Conservation (phyloP, 2,113 vertebrate species). For the Lampris megalopsis region DNA sequence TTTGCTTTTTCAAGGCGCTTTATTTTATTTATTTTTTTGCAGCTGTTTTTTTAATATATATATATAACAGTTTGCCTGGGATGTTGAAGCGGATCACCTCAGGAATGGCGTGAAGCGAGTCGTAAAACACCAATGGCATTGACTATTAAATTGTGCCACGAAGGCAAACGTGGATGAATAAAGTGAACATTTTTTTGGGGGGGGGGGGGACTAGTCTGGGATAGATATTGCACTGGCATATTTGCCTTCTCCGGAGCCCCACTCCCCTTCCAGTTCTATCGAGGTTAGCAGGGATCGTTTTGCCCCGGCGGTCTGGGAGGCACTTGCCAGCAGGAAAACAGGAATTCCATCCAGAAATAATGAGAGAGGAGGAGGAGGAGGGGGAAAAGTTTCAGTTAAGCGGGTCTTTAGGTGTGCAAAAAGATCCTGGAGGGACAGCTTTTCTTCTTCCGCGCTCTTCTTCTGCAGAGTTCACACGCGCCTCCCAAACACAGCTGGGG, state of each 20-base stretch:
- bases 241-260: constrained; percentile 31
- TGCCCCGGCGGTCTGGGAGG: background rate
- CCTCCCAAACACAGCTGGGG: constrained; percentile 60
- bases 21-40: constrained; percentile 48
- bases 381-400: constrained; percentile 44
- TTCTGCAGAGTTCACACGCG: constrained; percentile 45
- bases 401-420: constrained; percentile 47
- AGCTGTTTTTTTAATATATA: constrained; percentile 45
- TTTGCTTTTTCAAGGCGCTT: constrained; percentile 63
- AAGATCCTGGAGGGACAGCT: constrained; percentile 41
- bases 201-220: constrained; percentile 29
- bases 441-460: background rate
- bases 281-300: constrained; percentile 13
- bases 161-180: constrained; percentile 56
- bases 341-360: constrained; percentile 54
- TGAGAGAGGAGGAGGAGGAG: constrained; percentile 4
- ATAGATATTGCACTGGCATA: constrained; percentile 55
- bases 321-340: constrained; percentile 32
- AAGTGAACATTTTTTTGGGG: constrained; percentile 29
- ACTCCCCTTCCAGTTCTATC: constrained; percentile 2
- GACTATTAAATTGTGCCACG: constrained; percentile 32
- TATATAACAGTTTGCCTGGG: constrained; percentile 56
- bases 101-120: constrained; percentile 64
- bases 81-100: constrained; percentile 75
- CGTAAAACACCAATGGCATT: constrained; percentile 59